Evolutionary conservation across 2,113 vertebrate species (phyloP).

Genomic region (Mungos mungo): DNA sequence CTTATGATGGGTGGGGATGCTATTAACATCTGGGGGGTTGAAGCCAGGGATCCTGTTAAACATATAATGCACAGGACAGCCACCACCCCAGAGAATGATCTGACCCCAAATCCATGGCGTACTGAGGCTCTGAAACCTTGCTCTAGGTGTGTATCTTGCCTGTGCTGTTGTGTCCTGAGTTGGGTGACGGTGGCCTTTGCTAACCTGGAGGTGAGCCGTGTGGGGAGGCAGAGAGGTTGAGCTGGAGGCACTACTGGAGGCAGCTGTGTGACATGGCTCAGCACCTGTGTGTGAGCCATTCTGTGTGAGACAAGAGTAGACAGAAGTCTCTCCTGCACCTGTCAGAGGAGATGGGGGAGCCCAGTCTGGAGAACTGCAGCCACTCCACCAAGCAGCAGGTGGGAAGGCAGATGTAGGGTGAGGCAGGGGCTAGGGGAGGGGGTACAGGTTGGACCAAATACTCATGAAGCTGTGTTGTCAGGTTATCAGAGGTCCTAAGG

Average conservation of each 20-base stretch:
- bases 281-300: neutral
- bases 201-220: neutral
- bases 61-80: neutral
- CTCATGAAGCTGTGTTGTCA: neutral
- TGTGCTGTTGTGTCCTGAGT: neutral
- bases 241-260: neutral
- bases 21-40: neutral
- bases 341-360: neutral
- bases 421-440: neutral
- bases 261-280: neutral
- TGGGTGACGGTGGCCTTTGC: neutral
- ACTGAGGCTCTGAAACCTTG: neutral
- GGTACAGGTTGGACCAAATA: neutral
- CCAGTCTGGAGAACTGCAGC: neutral
- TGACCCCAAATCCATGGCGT: accelerated
- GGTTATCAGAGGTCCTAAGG: neutral
- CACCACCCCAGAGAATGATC: neutral
- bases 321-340: neutral
- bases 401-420: neutral
- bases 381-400: neutral
- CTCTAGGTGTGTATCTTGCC: neutral
- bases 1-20: neutral
- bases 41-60: neutral
- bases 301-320: too few species aligned
- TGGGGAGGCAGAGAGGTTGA: neutral